These are phyloP conservation scores for Leucoraja erinaceus DNA, from an alignment of 2,113 vertebrate species.

Conservation along the genomic window DNA sequence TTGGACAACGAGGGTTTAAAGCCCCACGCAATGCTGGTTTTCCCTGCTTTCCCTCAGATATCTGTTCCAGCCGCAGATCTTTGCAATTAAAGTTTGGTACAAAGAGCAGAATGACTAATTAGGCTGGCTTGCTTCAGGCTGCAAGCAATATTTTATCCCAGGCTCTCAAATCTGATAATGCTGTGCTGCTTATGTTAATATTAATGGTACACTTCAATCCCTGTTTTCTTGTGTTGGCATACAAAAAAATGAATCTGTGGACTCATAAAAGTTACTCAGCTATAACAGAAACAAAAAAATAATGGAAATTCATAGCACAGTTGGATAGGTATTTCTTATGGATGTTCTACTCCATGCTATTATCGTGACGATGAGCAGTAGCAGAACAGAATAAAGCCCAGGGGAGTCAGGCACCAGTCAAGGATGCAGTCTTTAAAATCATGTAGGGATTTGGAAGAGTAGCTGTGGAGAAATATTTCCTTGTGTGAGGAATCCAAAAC, in stretches of 20 bases:
- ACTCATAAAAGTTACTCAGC: neutral
- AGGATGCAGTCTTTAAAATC: neutral
- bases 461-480: neutral
- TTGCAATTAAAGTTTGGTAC: neutral
- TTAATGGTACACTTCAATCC: neutral
- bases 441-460: neutral
- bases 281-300: neutral
- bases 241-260: neutral
- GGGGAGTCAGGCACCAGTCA: neutral
- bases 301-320: neutral
- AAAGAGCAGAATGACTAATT: neutral
- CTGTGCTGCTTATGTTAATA: neutral
- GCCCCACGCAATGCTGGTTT: neutral
- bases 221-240: neutral
- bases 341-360: neutral
- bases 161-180: neutral
- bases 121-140: constrained; percentile 13
- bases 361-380: neutral
- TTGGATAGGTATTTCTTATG: neutral
- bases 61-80: neutral
- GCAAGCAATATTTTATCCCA: neutral
- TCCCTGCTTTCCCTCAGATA: neutral
- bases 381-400: neutral
- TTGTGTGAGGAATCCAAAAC: neutral
- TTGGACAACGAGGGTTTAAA: neutral